Conservation (phyloP, 2,113 vertebrate species). For the Sapajus apella region DNA sequence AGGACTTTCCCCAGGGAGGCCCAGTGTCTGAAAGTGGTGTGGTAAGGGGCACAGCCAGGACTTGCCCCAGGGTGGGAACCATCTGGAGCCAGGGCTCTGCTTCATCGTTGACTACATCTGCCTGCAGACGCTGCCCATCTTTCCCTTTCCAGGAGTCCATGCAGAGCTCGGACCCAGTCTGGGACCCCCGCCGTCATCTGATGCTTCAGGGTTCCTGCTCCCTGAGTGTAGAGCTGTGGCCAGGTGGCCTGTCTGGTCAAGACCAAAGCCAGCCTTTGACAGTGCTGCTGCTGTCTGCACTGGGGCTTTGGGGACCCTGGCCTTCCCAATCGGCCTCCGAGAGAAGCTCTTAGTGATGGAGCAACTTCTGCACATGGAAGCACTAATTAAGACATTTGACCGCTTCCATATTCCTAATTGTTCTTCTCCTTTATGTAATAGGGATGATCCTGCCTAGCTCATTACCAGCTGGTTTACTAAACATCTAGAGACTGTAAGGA, state of each 20-base stretch:
- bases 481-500: slow-evolving; percentile 69
- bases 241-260: background rate
- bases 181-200: background rate
- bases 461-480: slow-evolving; percentile 76
- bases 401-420: slow-evolving; percentile 70
- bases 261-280: background rate
- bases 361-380: slow-evolving; percentile 69
- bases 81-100: background rate
- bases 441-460: slow-evolving; percentile 62
- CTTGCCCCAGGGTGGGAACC: fast-evolving
- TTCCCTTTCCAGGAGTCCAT: background rate
- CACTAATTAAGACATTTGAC: slow-evolving; percentile 74
- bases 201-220: background rate
- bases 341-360: background rate
- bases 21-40: background rate
- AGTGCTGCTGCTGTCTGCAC: background rate
- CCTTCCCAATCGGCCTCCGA: slow-evolving; percentile 42
- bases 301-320: background rate
- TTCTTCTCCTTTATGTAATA: slow-evolving; percentile 75
- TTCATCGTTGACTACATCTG: background rate
- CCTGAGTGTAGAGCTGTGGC: fast-evolving
- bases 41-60: background rate
- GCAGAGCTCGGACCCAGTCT: fast-evolving
- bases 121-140: background rate
- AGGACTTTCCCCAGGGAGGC: background rate